Base-by-base conservation (phyloP, 1,140 invertebrate genomes). In the Cydia fagiglandana region DNA sequence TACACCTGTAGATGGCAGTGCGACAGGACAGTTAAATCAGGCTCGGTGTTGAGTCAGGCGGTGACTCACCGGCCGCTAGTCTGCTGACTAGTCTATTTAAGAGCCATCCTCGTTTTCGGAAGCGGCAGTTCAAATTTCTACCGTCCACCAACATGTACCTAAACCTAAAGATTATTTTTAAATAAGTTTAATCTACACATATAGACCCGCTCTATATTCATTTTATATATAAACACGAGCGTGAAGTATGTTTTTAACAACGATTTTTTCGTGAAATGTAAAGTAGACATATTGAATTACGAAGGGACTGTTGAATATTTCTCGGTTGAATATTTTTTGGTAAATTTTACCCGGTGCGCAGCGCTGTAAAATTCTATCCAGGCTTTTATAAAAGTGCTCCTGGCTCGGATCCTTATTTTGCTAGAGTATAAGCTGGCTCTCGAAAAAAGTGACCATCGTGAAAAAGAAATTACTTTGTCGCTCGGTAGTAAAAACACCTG, bases 31-130 rank as follows among this genome's bases (percentile, higher is more conserved):
- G 66, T 41, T 70, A 70, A 70, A 38, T 70, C 66, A 70, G 66
- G 41, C 38, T 7, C 56, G 34, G 66, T 9, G 30, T 41, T 70
- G 66, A 70, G 66, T 70, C 66, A 70, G 30, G 15, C 34, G 56
- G 66, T 70, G 66, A 70, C 4, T 70, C 66, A 70, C 30, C 15
- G 28, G 13, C 64, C 30, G 64, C 64, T 66, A 70, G 66, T 41
- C 66, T 68, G n/a, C 66, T 34, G 64, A 34, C 66, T 70, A 38
- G 66, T 70, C 66, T 70, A 70, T 70, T 70, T 70, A 45, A 70
- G 34, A 34, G 30, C 15, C 4, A 70, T 38, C 38, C 66, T 70
- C 30, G 17, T 61, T 61, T 61, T 61, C 56, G 20, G 24, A 61
- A 12, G 56, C 17, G 56, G 9, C 17, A 61, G 56, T 24, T 24